Evolutionary conservation across 1,140 invertebrate genomes (phyloP).

Genomic region (Nasonia longicornis): DNA sequence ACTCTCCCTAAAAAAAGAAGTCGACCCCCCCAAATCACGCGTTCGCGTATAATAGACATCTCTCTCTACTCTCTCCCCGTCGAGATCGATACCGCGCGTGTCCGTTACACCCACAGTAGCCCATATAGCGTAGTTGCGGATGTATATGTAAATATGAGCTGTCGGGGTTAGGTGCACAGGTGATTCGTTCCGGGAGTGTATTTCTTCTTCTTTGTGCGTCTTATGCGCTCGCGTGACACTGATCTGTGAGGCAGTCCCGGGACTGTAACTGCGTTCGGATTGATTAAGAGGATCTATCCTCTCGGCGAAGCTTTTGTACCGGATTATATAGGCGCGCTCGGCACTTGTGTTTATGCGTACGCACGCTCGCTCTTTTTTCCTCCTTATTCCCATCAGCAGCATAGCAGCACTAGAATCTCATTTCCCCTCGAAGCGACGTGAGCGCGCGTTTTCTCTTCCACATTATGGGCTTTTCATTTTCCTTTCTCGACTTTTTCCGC

Average conservation of each 20-base stretch:
- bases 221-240: background rate
- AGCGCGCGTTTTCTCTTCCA: slow-evolving; percentile 1
- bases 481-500: background rate
- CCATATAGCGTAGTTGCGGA: too few relatives aligned
- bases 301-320: background rate
- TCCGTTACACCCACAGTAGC: too few relatives aligned
- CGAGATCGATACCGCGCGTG: background rate
- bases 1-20: background rate
- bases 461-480: slow-evolving; percentile 36
- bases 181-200: too few relatives aligned
- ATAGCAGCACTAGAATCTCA: slow-evolving; percentile 26
- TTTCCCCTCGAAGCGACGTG: slow-evolving; percentile 9
- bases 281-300: too few relatives aligned
- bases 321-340: background rate
- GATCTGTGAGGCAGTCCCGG: too few relatives aligned
- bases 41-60: background rate
- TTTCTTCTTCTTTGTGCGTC: too few relatives aligned
- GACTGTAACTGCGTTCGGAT: too few relatives aligned
- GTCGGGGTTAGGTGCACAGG: too few relatives aligned
- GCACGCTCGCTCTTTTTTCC: background rate
- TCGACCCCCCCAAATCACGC: background rate
- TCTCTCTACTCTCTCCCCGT: background rate
- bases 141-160: too few relatives aligned
- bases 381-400: background rate
- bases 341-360: background rate